A percentile compares a stretch with the other conserved stretches of the same genome.
phyloP scores from a whole-genome alignment of 2,888 invertebrate genomes.

The Eueremaeus valkanovi region DNA sequence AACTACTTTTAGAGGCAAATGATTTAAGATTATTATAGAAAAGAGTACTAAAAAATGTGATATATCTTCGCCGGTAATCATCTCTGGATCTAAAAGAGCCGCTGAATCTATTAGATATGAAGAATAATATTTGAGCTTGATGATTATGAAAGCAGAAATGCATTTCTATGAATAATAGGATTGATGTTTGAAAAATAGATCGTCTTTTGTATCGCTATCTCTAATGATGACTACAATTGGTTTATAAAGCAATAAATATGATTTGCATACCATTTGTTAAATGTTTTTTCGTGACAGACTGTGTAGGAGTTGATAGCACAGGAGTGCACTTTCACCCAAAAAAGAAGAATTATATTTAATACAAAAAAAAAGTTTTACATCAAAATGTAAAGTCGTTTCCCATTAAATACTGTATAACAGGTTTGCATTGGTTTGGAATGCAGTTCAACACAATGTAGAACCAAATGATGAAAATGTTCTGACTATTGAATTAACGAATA shows the following conservation, averaged over 20 bases:
- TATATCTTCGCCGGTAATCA: background rate
- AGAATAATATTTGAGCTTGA: background rate
- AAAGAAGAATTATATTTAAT: background rate
- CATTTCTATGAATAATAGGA: background rate
- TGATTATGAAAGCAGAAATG: background rate
- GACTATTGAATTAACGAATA: background rate
- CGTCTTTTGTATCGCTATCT: background rate
- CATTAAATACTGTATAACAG: too few species aligned
- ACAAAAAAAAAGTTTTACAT: background rate
- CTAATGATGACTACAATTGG: background rate
- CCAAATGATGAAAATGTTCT: background rate
- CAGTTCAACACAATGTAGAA: background rate
- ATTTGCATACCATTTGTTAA: constrained; percentile 16
- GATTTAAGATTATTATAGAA: background rate
- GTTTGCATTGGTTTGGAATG: too few species aligned
- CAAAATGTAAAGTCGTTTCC: too few species aligned
- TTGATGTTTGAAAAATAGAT: background rate
- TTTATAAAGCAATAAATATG: constrained; percentile 18
- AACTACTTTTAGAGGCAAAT: background rate
- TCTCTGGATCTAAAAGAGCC: background rate
- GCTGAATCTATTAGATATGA: background rate
- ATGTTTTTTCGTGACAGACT: constrained; percentile 21
- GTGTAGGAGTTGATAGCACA: constrained; percentile 23
- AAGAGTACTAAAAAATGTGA: background rate
- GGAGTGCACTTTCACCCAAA: background rate